phyloP scores from a whole-genome alignment of 2,113 vertebrate genomes.

The Lophotis ruficrista region DNA sequence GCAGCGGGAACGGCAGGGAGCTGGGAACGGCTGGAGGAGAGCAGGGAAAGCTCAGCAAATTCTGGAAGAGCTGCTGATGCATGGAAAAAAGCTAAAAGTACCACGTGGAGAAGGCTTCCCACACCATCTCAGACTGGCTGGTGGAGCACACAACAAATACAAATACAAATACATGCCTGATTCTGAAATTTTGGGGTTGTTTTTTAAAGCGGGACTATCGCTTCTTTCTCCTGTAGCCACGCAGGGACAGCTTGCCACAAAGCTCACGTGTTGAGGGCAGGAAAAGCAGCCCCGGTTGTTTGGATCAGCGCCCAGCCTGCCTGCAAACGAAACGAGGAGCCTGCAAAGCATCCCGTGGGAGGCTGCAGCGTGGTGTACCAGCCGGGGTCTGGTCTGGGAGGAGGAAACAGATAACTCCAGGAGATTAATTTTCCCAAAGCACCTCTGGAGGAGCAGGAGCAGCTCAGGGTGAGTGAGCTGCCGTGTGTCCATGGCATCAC shows the following conservation, averaged over 20 bases:
- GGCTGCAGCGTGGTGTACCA: not conserved
- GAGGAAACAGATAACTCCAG: fast-evolving
- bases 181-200: not conserved
- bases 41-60: conserved; percentile 24
- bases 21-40: not conserved
- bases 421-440: not conserved
- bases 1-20: not conserved
- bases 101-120: not conserved
- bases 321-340: not conserved
- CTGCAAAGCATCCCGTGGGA: not conserved
- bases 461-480: not conserved
- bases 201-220: not conserved
- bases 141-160: not conserved
- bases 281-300: not conserved
- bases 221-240: not conserved
- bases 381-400: not conserved
- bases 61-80: not conserved
- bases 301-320: not conserved
- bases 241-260: not conserved
- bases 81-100: not conserved
- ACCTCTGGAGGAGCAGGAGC: not conserved
- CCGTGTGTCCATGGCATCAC: fast-evolving
- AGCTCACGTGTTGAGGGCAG: fast-evolving
- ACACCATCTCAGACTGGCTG: not conserved
- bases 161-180: not conserved